Conservation (phyloP, 2,113 vertebrate genomes). For the Ceuthmochares aereus region DNA sequence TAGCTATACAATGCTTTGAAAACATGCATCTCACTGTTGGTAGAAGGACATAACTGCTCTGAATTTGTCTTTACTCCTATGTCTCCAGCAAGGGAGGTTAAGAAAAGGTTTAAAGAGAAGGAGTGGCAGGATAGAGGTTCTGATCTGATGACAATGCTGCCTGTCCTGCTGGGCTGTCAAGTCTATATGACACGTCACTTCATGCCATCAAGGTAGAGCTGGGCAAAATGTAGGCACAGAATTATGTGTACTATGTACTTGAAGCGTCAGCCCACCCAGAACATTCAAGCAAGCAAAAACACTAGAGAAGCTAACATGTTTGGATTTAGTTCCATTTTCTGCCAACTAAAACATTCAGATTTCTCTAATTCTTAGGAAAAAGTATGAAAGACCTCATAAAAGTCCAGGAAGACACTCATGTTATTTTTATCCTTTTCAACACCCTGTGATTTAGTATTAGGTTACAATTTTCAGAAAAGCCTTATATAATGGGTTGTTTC, state of each 20-base stretch:
- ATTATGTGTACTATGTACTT: not conserved
- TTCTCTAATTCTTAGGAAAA: not conserved
- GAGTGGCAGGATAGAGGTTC: not conserved
- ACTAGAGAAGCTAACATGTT: not conserved
- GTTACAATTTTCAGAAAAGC: not conserved
- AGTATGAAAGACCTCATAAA: not conserved
- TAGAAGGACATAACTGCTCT: not conserved
- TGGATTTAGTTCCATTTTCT: not conserved
- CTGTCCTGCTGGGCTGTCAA: not conserved
- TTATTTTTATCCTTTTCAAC: not conserved
- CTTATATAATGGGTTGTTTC: not conserved
- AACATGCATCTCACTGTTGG: not conserved
- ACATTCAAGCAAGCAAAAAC: not conserved
- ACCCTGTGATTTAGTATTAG: not conserved
- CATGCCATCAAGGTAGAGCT: not conserved
- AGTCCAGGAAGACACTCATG: not conserved
- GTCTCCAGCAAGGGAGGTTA: not conserved
- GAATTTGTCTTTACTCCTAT: not conserved
- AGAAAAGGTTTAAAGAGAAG: not conserved
- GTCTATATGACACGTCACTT: not conserved
- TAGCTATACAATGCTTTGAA: not conserved
- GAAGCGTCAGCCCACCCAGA: not conserved
- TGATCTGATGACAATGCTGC: not conserved
- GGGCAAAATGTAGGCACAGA: not conserved
- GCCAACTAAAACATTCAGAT: not conserved